A percentile compares a stretch with the other conserved stretches of the same genome.
phyloP scores from a whole-genome alignment of 2,113 vertebrate genomes.

The Aspiorhynchus laticeps region DNA sequence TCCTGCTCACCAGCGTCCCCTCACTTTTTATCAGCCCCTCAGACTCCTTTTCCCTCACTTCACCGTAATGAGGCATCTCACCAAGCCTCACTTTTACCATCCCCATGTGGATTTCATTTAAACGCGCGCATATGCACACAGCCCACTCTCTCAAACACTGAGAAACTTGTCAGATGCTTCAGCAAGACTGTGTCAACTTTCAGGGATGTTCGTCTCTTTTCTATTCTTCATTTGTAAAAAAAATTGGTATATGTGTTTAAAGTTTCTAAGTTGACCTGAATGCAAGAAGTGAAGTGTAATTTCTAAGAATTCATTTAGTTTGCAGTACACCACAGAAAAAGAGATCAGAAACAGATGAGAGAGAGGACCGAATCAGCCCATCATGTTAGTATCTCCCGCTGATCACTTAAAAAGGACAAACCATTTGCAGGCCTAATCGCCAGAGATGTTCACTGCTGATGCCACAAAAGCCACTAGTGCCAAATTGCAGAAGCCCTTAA shows the following conservation, averaged over 20 bases:
- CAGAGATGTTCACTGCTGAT: conserved; percentile 51
- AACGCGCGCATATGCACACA: neutral
- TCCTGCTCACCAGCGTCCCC: conserved; percentile 65
- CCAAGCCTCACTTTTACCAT: conserved; percentile 70
- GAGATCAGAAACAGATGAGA: conserved; percentile 70
- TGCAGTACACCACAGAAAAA: conserved; percentile 48
- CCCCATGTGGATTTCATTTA: conserved; percentile 81
- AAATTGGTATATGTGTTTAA: neutral
- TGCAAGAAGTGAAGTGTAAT: conserved; percentile 62
- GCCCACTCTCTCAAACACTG: conserved; percentile 50
- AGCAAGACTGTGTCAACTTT: conserved; percentile 74
- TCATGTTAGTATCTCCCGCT: conserved; percentile 51
- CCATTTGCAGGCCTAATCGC: conserved; percentile 59
- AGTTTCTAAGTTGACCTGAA: neutral
- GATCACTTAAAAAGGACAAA: conserved; percentile 52
- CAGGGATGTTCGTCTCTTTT: conserved; percentile 72
- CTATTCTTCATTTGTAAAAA: conserved; percentile 53
- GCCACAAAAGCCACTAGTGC: conserved; percentile 57
- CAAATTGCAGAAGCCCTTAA: conserved; percentile 47
- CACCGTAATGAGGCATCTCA: conserved; percentile 63
- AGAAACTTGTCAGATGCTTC: conserved; percentile 80
- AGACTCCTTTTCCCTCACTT: conserved; percentile 14
- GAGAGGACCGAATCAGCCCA: conserved; percentile 51
- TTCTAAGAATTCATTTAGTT: conserved; percentile 57
- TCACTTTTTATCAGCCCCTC: conserved; percentile 45